Conservation (phyloP, 2,113 vertebrate genomes). For the Lasiurus cinereus region DNA sequence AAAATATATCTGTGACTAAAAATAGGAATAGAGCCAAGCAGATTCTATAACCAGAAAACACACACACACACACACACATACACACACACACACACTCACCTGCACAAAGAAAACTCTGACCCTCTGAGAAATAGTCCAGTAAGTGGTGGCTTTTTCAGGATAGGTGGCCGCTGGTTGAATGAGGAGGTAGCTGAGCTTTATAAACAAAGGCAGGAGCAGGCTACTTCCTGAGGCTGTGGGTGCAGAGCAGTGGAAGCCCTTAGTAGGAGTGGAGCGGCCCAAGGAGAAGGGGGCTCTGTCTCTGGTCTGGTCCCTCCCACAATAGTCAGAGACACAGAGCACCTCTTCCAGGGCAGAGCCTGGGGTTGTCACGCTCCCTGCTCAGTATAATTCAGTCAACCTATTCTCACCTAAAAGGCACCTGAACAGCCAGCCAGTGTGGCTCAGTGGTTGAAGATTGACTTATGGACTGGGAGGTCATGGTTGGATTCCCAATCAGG, state of each 20-base stretch:
- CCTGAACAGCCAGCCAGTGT: neutral
- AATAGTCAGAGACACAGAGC: neutral
- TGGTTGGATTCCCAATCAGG: too few relatives aligned
- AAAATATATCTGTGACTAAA: neutral
- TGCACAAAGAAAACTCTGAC: neutral
- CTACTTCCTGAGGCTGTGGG: neutral
- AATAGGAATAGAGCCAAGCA: neutral
- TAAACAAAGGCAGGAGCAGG: neutral
- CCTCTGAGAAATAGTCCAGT: neutral
- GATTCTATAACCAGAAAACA: neutral
- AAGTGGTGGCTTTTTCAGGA: neutral
- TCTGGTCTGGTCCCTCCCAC: neutral
- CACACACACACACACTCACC: neutral
- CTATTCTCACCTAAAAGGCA: neutral
- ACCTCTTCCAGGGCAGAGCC: neutral
- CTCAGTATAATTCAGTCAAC: neutral
- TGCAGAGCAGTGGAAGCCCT: neutral
- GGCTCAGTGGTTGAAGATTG: too few relatives aligned
- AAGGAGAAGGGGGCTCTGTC: neutral
- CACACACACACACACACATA: neutral
- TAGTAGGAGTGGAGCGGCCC: rapidly evolving
- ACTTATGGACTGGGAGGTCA: too few relatives aligned
- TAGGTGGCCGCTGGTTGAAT: neutral
- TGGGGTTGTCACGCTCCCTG: neutral
- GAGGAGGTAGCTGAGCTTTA: neutral